phyloP scores from a whole-genome alignment of 35 echinoderm and acorn worm genomes.

The Amphiura filiformis region DNA sequence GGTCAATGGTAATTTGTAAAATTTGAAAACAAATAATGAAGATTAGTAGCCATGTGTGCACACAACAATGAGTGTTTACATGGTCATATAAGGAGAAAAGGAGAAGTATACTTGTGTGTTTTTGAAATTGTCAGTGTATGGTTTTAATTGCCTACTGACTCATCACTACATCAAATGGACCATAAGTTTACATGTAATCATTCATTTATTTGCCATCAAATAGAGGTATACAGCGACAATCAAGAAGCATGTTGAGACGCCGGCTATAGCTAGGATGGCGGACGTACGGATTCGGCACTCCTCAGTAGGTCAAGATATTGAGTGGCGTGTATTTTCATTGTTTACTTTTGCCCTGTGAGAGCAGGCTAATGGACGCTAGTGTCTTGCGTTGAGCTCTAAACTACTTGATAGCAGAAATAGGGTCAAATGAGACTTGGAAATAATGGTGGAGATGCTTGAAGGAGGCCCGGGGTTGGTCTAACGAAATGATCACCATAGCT shows the following conservation, averaged over 20 bases:
- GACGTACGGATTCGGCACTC: background rate
- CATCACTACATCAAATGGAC: too few species aligned
- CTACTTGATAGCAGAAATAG: conserved; percentile 10
- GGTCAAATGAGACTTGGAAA: background rate
- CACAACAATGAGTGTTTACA: too few species aligned
- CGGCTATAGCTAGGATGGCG: background rate
- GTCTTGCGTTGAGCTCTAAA: background rate
- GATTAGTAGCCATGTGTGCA: too few species aligned
- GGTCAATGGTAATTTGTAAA: too few species aligned
- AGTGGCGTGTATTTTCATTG: conserved; percentile 1
- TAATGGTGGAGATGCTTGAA: background rate
- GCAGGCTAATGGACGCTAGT: background rate
- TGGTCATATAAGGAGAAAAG: too few species aligned
- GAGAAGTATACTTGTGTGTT: too few species aligned
- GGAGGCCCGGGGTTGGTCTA: background rate
- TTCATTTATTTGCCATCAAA: conserved; percentile 1
- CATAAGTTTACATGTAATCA: background rate
- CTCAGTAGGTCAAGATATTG: background rate
- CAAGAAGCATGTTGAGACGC: too few species aligned
- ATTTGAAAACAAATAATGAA: too few species aligned
- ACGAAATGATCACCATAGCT: too few species aligned
- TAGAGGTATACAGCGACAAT: background rate
- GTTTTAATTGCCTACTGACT: too few species aligned
- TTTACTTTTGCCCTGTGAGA: background rate
- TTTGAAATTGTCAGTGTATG: too few species aligned